Conservation (phyloP, 2,113 vertebrate species). For the Actenoides hombroni region DNA sequence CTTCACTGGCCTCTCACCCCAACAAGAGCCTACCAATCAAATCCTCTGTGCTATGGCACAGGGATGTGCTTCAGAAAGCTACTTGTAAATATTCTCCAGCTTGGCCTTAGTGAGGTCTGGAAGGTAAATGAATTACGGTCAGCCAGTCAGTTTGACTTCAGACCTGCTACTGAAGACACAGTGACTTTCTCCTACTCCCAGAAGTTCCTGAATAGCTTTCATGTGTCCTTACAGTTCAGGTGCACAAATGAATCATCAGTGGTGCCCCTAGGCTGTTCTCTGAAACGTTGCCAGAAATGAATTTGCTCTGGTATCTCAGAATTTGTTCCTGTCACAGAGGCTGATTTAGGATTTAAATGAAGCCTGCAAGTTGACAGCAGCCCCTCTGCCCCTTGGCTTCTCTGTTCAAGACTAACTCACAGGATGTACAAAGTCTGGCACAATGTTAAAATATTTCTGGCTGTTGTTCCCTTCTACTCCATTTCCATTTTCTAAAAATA, state of each 20-base stretch:
- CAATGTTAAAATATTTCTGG: not conserved
- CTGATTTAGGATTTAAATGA: conserved; percentile 14
- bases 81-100: not conserved
- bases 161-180: not conserved
- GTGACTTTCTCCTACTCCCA: not conserved
- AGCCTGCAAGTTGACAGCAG: not conserved
- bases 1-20: not conserved
- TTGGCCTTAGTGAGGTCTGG: not conserved
- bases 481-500: not conserved
- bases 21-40: not conserved
- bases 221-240: not conserved
- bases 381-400: not conserved
- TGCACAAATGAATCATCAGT: not conserved
- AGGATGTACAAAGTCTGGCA: not conserved
- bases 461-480: not conserved
- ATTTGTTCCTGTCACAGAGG: conserved; percentile 7
- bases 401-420: not conserved
- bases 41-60: not conserved
- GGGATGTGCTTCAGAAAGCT: not conserved
- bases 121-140: not conserved
- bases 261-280: not conserved
- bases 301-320: conserved; percentile 1
- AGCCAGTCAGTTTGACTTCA: not conserved
- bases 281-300: not conserved
- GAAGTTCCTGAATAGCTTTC: not conserved